Percentiles rank a stretch among this genome's conserved stretches.
Evolutionary conservation across 2,888 invertebrate species (phyloP).

Genomic region (Fragum whitleyi): DNA sequence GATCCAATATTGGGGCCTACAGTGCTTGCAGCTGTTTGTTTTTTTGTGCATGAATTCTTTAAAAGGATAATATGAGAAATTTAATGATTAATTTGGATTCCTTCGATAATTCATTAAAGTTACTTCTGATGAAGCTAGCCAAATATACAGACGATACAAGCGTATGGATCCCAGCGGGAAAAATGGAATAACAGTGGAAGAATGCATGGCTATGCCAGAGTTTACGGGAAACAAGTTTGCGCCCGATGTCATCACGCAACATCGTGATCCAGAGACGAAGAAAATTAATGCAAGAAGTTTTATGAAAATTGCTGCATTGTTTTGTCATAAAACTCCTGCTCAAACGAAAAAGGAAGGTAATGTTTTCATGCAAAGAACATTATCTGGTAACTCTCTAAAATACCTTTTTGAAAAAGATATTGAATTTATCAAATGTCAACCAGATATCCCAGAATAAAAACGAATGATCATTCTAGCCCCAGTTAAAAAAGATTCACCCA

Average conservation of each 20-base stretch:
- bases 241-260: constrained; percentile 68
- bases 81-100: no score
- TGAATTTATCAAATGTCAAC: no score
- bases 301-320: constrained; percentile 68
- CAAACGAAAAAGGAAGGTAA: constrained; percentile 75
- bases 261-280: constrained; percentile 61
- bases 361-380: no score
- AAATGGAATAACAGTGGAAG: constrained; percentile 68
- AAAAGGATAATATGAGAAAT: no score
- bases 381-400: no score
- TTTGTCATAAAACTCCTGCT: constrained; percentile 69
- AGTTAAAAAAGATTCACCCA: no score
- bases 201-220: constrained; percentile 73
- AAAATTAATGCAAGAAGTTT: constrained; percentile 72
- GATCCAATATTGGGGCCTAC: no score
- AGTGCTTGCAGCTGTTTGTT: no score
- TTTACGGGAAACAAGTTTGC: constrained; percentile 74
- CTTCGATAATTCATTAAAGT: constrained; percentile 59
- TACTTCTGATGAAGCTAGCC: constrained; percentile 65
- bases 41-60: no score
- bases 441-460: no score
- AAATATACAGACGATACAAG: constrained; percentile 69
- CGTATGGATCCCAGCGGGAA: constrained; percentile 62
- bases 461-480: no score
- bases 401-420: neutral